Percentiles rank a stretch among this genome's conserved stretches.
Evolutionary conservation across 2,113 vertebrate genomes (phyloP).

Genomic region (Cariama cristata): DNA sequence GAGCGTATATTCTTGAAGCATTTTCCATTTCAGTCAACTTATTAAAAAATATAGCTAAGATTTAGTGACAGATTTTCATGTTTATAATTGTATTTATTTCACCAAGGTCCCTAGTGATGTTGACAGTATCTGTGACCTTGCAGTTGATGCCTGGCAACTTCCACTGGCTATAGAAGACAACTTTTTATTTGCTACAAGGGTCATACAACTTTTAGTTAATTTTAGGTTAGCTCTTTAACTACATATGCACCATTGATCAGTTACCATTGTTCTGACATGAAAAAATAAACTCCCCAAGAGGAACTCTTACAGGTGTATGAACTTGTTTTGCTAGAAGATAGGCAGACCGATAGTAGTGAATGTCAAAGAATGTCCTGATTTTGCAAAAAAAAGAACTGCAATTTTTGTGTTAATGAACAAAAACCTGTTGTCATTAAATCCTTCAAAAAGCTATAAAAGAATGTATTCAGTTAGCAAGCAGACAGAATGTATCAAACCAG

Average conservation of each 20-base stretch:
- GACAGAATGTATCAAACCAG: slow-evolving; percentile 37
- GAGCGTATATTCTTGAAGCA: neutral
- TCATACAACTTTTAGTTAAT: neutral
- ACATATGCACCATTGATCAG: neutral
- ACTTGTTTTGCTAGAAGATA: neutral
- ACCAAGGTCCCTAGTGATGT: neutral
- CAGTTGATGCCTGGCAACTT: neutral
- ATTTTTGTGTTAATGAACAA: slow-evolving; percentile 57
- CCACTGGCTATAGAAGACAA: neutral
- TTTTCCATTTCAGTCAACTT: neutral
- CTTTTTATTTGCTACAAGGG: neutral
- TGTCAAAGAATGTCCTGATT: slow-evolving; percentile 18
- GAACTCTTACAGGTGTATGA: neutral
- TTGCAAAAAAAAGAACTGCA: slow-evolving; percentile 30
- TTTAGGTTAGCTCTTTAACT: neutral
- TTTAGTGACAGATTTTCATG: neutral
- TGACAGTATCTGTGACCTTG: neutral
- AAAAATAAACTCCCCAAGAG: neutral
- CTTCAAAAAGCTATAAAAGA: slow-evolving; percentile 28
- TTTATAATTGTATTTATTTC: neutral
- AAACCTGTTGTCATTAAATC: slow-evolving; percentile 30
- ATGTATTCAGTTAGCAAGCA: slow-evolving; percentile 18
- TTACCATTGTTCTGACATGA: neutral
- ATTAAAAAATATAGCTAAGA: neutral
- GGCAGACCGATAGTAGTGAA: neutral